Evolutionary conservation across 1,140 invertebrate genomes (phyloP).

Genomic region (Bombus huntii): DNA sequence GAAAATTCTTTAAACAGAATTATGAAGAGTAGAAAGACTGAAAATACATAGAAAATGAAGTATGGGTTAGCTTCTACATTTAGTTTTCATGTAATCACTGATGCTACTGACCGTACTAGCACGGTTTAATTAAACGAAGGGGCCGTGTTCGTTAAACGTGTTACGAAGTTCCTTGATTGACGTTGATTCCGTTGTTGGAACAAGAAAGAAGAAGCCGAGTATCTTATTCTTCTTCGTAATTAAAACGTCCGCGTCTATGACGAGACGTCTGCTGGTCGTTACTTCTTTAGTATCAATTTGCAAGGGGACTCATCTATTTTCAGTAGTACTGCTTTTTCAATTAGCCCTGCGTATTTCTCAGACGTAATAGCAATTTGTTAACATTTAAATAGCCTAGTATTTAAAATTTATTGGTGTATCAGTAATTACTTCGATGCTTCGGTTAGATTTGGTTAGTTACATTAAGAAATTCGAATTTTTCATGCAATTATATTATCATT

Average conservation of each 20-base stretch:
- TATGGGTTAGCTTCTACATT: neutral
- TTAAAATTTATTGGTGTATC: neutral
- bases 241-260: conserved; percentile 29
- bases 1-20: neutral
- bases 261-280: conserved; percentile 10
- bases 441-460: no score
- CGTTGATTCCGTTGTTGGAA: conserved; percentile 24
- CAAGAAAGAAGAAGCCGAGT: conserved; percentile 22
- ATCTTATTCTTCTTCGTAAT: conserved; percentile 35
- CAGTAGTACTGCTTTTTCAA: neutral
- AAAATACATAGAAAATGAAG: neutral
- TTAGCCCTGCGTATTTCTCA: neutral
- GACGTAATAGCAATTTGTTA: neutral
- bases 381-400: no score
- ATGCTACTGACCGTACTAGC: neutral
- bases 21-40: neutral
- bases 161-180: conserved; percentile 25
- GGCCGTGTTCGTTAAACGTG: neutral
- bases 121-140: conserved; percentile 15
- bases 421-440: no score
- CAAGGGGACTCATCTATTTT: neutral
- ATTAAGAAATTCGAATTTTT: no score
- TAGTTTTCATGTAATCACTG: neutral
- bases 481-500: no score
- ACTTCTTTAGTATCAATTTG: conserved; percentile 9